Evolutionary conservation across 2,113 vertebrate genomes (phyloP), one percentile per base, ranked within the genome.

Genomic region (Myrmophylax atrothorax): DNA sequence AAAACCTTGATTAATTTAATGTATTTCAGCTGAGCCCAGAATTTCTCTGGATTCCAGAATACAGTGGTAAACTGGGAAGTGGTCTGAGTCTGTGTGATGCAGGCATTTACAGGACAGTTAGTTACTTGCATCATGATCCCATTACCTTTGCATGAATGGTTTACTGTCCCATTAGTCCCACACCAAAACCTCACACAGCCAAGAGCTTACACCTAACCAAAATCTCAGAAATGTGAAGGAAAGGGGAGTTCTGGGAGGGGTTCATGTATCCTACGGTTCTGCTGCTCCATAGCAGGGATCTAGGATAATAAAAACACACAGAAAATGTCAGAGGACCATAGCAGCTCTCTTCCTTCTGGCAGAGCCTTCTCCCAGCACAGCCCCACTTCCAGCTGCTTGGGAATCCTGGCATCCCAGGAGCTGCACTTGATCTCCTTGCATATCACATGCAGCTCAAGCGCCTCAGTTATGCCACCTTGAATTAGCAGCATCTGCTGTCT

Each of bases 381-480:
- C 18, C 63, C 29, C 7, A 18, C 14, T 84, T 93, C 50, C 83
- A 92, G 47, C 90, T 94, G 55, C 75, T 42, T 26, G 76, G 88
- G 59, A 95, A 90, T 95, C 63, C 63, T 3, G 0, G 29, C 68
- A 69, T 84, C 90, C 72, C 13, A 14, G 73, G 52, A 93, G 59
- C 25, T 56, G 76, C 73, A 59, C 38, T 84, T 60, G 60, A 37
- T 84, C 91, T 96, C 83, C 92, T 84, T 14, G 2, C 55, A 6
- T 37, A n/a, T 31, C 78, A 20, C 49, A 83, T 14, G 62, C 70
- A 83, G 82, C 84, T 70, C 67, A 46, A 90, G 49, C 2, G 0
- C 66, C 82, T 91, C 80, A 67, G 80, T 44, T 95, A 77, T 63
- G 83, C 86, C 77, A 92, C 84, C 89, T 89, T 89, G 86, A 87